phyloP scores from a whole-genome alignment of 2,888 invertebrate species.

The Agonum fuliginosum region DNA sequence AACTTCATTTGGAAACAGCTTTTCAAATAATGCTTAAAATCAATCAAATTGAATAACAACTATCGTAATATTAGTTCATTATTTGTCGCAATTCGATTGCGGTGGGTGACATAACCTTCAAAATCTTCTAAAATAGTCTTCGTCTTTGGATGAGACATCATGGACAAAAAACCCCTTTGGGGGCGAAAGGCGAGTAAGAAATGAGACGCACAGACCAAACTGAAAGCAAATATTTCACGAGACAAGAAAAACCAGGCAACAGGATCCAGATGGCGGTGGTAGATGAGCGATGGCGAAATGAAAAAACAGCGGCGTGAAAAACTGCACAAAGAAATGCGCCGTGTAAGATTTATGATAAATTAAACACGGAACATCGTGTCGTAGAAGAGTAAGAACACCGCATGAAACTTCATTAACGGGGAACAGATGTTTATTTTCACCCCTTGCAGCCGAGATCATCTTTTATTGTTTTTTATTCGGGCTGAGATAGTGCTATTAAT shows the following conservation, averaged over 20 bases:
- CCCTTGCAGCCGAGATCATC: slow-evolving; percentile 22
- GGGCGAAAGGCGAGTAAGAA: background rate
- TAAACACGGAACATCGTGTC: slow-evolving; percentile 21
- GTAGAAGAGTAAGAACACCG: too few species aligned
- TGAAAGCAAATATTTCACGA: slow-evolving; percentile 43
- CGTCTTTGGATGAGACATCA: too few species aligned
- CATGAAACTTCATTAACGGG: slow-evolving; percentile 30
- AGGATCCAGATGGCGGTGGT: slow-evolving; percentile 31
- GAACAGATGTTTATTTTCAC: slow-evolving; percentile 27
- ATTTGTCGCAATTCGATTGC: too few species aligned
- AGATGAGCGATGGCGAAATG: slow-evolving; percentile 19
- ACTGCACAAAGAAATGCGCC: slow-evolving; percentile 23
- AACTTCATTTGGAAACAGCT: too few species aligned
- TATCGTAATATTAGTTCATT: too few species aligned
- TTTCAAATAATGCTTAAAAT: too few species aligned
- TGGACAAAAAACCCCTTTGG: too few species aligned
- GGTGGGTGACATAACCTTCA: too few species aligned
- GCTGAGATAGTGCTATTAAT: too few species aligned
- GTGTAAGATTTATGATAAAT: slow-evolving; percentile 37
- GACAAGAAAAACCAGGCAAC: slow-evolving; percentile 36
- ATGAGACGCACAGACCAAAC: slow-evolving; percentile 21
- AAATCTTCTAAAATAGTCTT: too few species aligned
- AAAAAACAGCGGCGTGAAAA: slow-evolving; percentile 29
- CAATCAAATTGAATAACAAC: too few species aligned
- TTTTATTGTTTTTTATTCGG: too few species aligned